Conservation (phyloP, 2,888 invertebrate species). For the Drosophila suboccidentalis region DNA sequence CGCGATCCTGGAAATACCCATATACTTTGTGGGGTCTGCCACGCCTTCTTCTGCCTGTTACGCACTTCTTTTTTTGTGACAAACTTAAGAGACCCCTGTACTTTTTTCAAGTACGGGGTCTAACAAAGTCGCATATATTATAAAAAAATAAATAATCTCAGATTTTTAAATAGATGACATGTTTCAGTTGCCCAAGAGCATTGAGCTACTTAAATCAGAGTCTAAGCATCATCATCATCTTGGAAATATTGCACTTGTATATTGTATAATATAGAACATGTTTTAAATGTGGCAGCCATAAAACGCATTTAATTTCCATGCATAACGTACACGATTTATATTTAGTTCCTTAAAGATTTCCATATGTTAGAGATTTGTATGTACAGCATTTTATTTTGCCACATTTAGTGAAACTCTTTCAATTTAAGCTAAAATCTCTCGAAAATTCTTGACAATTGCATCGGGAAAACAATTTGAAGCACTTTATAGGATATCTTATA, state of each 20-base stretch:
- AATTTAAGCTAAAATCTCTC: neutral
- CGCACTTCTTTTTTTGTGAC: too few relatives aligned
- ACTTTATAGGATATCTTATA: neutral
- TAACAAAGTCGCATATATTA: too few relatives aligned
- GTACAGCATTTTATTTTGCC: neutral
- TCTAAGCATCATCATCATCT: neutral
- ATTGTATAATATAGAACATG: neutral
- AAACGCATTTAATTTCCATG: slow-evolving; percentile 5
- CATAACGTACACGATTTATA: slow-evolving; percentile 15
- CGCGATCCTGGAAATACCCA: too few relatives aligned
- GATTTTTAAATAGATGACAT: too few relatives aligned
- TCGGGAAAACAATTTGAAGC: neutral
- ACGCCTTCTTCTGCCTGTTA: too few relatives aligned
- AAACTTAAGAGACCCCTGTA: too few relatives aligned
- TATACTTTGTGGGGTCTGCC: too few relatives aligned
- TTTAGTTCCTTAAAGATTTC: slow-evolving; percentile 19
- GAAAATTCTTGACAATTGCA: neutral
- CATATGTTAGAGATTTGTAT: slow-evolving; percentile 18
- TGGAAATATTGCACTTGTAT: neutral
- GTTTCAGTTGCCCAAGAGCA: too few relatives aligned
- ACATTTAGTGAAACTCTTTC: slow-evolving; percentile 6
- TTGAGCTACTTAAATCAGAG: neutral
- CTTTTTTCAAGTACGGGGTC: too few relatives aligned
- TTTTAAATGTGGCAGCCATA: slow-evolving; percentile 4
- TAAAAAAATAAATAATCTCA: too few relatives aligned